These are phyloP conservation scores for Chlorodrepanis virens DNA, from an alignment of 2,113 vertebrate species.

Conservation along the genomic window DNA sequence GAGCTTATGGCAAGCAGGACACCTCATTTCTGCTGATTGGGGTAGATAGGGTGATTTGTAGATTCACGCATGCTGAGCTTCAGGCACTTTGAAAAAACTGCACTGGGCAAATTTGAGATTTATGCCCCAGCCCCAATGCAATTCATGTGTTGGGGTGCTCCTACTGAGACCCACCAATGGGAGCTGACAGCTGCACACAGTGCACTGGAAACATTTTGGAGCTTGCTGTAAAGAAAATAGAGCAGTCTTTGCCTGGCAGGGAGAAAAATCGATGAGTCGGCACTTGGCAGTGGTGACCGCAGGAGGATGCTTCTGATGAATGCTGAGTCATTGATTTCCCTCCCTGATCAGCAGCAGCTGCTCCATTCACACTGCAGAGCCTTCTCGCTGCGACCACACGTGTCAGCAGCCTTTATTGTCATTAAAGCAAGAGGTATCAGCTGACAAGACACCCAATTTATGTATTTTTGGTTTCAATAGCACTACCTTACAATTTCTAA, in stretches of 20 bases:
- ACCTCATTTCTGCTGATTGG: conserved; percentile 7
- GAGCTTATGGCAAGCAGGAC: conserved; percentile 28
- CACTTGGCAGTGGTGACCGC: conserved; percentile 67
- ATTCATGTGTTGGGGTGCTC: conserved; percentile 17
- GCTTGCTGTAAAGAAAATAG: conserved; percentile 52
- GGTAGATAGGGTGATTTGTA: not conserved
- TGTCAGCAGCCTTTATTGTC: conserved; percentile 21
- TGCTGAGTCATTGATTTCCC: conserved; percentile 69
- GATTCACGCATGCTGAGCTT: not conserved
- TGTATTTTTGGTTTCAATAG: not conserved
- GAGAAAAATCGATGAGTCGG: conserved; percentile 68
- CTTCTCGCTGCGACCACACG: not conserved
- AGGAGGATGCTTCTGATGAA: conserved; percentile 57
- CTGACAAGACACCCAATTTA: conserved; percentile 10
- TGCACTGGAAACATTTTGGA: conserved; percentile 22
- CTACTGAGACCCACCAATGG: not conserved
- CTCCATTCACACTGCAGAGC: conserved; percentile 48
- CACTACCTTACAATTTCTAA: not conserved
- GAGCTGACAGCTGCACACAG: conserved; percentile 22
- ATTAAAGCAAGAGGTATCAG: conserved; percentile 10
- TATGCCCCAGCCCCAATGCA: not conserved
- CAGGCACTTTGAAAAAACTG: not conserved
- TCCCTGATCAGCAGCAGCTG: conserved; percentile 50
- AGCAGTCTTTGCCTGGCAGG: conserved; percentile 51
- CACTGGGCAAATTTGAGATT: not conserved